Percentiles rank a stretch among this genome's conserved stretches.
phyloP scores from a whole-genome alignment of 2,797 vertebrate species.

The Oreortyx pictus region DNA sequence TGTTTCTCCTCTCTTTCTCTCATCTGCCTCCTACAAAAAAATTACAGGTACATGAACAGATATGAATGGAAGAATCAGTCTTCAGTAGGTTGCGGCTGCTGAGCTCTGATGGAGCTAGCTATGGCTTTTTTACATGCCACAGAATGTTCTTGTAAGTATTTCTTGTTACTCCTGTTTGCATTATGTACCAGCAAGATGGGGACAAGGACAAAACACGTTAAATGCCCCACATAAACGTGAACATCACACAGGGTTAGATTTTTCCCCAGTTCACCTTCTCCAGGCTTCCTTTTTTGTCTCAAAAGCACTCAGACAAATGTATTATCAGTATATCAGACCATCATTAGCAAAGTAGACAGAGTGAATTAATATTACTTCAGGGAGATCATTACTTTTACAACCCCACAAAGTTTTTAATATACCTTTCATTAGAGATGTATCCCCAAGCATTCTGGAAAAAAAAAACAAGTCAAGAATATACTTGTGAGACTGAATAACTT shows the following conservation, averaged over 20 bases:
- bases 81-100: background rate
- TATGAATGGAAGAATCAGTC: background rate
- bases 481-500: background rate
- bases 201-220: background rate
- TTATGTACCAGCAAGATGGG: background rate
- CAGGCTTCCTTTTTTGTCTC: background rate
- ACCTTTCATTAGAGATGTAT: constrained; percentile 21
- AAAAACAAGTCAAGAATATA: background rate
- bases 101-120: background rate
- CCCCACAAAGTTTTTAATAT: background rate
- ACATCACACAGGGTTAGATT: background rate
- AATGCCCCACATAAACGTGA: background rate
- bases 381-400: constrained; percentile 26
- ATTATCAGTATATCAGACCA: constrained; percentile 15
- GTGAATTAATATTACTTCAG: constrained; percentile 35
- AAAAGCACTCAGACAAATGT: constrained; percentile 10
- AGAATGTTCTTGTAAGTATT: background rate
- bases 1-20: background rate
- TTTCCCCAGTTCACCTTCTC: background rate
- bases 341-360: background rate
- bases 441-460: background rate
- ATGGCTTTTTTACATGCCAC: background rate
- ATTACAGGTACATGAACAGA: background rate
- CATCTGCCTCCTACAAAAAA: background rate
- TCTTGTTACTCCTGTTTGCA: background rate